Evolutionary conservation across 2,797 vertebrate genomes (phyloP).

Genomic region (Rhabdomys pumilio): DNA sequence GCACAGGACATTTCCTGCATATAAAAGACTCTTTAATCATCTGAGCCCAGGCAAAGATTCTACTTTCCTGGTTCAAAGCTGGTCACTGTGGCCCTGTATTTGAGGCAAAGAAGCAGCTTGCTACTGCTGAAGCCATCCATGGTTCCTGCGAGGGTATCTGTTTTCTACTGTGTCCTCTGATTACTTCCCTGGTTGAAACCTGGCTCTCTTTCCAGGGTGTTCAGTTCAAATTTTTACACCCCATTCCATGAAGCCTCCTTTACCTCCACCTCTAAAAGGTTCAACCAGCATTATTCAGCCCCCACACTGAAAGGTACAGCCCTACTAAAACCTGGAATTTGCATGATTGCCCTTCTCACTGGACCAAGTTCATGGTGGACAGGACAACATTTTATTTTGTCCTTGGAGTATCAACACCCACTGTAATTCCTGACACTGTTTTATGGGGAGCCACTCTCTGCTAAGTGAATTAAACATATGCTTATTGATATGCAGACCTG

Average conservation of each 20-base stretch:
- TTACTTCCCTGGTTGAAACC: conserved; percentile 32
- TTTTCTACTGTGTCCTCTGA: background rate
- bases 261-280: conserved; percentile 19
- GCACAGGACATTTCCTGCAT: background rate
- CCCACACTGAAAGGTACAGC: background rate
- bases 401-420: conserved; percentile 17
- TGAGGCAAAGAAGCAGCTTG: background rate
- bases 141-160: background rate
- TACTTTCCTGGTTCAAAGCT: background rate
- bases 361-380: background rate
- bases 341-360: background rate
- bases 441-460: background rate
- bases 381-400: background rate
- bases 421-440: background rate
- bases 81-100: background rate
- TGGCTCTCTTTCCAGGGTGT: background rate
- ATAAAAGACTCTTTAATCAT: conserved; percentile 4
- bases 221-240: conserved; percentile 10
- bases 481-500: background rate
- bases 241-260: background rate
- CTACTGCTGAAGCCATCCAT: background rate
- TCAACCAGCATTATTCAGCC: background rate
- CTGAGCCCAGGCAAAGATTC: conserved; percentile 26
- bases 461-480: conserved; percentile 55
- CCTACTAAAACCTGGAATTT: conserved; percentile 9